Evolutionary conservation across 2,888 invertebrate species (phyloP).

Genomic region (Lymantria dispar): DNA sequence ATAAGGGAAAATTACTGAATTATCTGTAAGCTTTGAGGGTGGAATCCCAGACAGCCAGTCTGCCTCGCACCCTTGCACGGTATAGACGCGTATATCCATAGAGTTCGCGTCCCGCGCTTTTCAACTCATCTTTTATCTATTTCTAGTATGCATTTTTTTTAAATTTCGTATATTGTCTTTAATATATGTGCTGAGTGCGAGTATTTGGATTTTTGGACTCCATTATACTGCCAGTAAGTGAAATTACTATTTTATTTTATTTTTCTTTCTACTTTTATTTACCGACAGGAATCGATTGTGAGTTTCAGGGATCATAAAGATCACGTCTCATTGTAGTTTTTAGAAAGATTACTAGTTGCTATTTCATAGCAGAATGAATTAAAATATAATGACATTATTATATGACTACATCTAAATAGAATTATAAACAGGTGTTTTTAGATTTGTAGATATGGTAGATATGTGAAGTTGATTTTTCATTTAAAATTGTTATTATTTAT

Average conservation of each 20-base stretch:
- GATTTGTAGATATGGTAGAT: too few relatives aligned
- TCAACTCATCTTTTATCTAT: conserved; percentile 17
- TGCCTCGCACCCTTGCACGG: conserved; percentile 22
- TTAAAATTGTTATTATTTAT: too few relatives aligned
- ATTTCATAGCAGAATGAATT: too few relatives aligned
- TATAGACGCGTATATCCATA: conserved; percentile 20
- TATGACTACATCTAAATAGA: too few relatives aligned
- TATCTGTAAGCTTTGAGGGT: conserved; percentile 14
- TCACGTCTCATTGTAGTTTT: background rate
- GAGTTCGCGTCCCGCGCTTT: conserved; percentile 31
- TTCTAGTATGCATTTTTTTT: conserved; percentile 19
- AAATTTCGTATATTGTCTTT: conserved; percentile 17
- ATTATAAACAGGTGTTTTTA: too few relatives aligned
- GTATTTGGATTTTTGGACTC: conserved; percentile 32
- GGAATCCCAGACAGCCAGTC: conserved; percentile 24
- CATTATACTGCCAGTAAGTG: conserved; percentile 24
- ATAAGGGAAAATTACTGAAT: conserved; percentile 18
- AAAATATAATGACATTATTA: too few relatives aligned
- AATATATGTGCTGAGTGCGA: conserved; percentile 22
- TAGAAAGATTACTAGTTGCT: too few relatives aligned
- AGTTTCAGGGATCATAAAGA: background rate
- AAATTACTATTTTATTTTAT: background rate
- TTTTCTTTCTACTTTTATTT: conserved; percentile 2
- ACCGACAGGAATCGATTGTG: conserved; percentile 13
- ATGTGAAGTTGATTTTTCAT: too few relatives aligned